phyloP scores from a whole-genome alignment of 1,140 invertebrate genomes.

The Eubasilissa regina region DNA sequence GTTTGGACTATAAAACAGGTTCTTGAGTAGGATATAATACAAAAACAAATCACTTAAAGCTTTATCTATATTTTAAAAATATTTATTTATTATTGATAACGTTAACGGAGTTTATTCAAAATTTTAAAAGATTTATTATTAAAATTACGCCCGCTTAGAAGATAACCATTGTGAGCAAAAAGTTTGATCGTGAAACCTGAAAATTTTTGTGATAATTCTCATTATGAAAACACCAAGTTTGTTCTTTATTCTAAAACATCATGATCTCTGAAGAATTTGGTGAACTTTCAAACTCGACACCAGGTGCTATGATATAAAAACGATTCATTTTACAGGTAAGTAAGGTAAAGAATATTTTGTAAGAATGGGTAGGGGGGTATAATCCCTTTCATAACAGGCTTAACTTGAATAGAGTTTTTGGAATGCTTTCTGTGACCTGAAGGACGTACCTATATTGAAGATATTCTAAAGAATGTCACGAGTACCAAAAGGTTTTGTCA shows the following conservation, averaged over 20 bases:
- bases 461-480: neutral
- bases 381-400: conserved; percentile 34
- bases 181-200: too few relatives aligned
- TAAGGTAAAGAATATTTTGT: conserved; percentile 24
- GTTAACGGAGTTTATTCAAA: too few relatives aligned
- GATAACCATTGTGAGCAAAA: too few relatives aligned
- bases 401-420: conserved; percentile 25
- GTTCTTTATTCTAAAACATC: conserved; percentile 31
- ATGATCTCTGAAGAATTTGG: conserved; percentile 32
- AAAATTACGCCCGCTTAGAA: too few relatives aligned
- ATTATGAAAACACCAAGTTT: conserved; percentile 6
- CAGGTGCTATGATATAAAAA: conserved; percentile 41
- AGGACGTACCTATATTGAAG: conserved; percentile 10
- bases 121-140: too few relatives aligned
- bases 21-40: too few relatives aligned
- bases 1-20: too few relatives aligned
- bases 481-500: too few relatives aligned
- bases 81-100: too few relatives aligned
- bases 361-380: conserved; percentile 3
- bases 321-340: conserved; percentile 9
- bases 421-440: neutral
- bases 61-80: too few relatives aligned
- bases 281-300: conserved; percentile 32
- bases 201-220: conserved; percentile 17
- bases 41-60: too few relatives aligned